Evolutionary conservation across 2,797 vertebrate genomes (phyloP).

Genomic region (Mus minutoides): DNA sequence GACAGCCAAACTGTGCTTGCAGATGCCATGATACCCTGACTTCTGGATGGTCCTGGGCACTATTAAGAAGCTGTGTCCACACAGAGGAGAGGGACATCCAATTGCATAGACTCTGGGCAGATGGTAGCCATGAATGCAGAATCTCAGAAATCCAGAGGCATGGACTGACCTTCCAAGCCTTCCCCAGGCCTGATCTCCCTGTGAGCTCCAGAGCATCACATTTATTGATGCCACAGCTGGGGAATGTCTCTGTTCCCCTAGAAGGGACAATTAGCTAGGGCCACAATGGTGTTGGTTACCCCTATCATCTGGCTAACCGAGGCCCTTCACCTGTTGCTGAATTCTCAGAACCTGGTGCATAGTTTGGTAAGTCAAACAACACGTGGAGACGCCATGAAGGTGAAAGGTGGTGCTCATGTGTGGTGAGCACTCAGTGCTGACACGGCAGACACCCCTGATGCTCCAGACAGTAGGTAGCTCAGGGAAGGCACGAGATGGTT

Average conservation of each 20-base stretch:
- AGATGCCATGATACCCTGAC: background rate
- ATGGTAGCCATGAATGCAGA: background rate
- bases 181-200: background rate
- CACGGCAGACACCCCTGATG: too few species aligned
- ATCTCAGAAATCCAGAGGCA: background rate
- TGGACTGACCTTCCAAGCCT: background rate
- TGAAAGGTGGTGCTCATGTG: background rate
- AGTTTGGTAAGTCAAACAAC: background rate
- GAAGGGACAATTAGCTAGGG: fast-evolving
- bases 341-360: background rate
- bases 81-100: background rate
- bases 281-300: fast-evolving
- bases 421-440: background rate
- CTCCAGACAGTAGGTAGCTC: background rate
- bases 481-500: background rate
- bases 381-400: fast-evolving
- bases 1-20: background rate
- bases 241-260: too few species aligned
- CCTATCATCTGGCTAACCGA: background rate
- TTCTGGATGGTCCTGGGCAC: background rate
- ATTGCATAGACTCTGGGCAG: background rate
- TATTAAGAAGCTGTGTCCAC: background rate
- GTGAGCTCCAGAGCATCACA: too few species aligned
- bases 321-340: background rate
- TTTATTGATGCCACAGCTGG: background rate